Conservation (phyloP, 2,888 invertebrate genomes). For the Periphyllus acericola region DNA sequence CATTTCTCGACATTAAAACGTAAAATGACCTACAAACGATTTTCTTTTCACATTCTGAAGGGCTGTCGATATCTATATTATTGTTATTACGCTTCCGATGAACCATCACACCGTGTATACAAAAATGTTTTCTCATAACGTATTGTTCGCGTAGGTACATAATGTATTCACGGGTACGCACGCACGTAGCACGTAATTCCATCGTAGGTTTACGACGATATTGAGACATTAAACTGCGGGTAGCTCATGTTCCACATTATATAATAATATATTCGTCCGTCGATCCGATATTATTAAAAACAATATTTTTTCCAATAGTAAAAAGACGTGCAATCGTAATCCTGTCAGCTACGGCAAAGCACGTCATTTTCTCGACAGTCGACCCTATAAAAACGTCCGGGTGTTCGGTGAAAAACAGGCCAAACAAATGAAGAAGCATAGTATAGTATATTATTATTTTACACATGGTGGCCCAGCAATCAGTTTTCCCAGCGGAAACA, state of each 20-base stretch:
- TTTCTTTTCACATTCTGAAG: no score
- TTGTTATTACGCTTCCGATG: no score
- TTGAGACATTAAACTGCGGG: slow-evolving; percentile 49
- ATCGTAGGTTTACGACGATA: background rate
- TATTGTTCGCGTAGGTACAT: background rate
- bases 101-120: no score
- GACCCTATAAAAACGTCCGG: slow-evolving; percentile 43
- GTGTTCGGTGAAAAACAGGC: slow-evolving; percentile 38
- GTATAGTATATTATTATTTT: no score
- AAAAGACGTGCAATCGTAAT: background rate
- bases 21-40: no score
- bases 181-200: no score
- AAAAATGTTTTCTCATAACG: background rate
- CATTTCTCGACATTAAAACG: no score
- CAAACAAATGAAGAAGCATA: background rate
- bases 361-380: slow-evolving; percentile 41
- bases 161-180: no score
- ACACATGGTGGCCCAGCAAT: no score
- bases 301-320: no score
- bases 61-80: no score
- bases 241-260: background rate
- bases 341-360: background rate
- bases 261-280: slow-evolving; percentile 23
- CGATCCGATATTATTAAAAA: slow-evolving; percentile 14
- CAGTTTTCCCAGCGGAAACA: no score